These are phyloP conservation scores for Solen grandis DNA, from an alignment of 1,140 invertebrate genomes.

Conservation along the genomic window DNA sequence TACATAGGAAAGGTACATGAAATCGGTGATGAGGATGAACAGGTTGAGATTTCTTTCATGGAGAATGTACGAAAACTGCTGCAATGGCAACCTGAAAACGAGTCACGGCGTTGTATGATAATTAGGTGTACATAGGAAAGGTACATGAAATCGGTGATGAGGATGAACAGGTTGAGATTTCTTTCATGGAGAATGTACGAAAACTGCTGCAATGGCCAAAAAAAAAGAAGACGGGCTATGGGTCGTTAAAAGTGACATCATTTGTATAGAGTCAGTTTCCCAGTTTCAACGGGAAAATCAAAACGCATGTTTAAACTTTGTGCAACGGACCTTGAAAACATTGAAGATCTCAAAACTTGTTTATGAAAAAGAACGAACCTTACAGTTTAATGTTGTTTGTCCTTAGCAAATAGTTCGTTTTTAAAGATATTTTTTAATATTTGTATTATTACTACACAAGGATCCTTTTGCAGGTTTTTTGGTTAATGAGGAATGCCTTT, in stretches of 20 bases:
- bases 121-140: constrained; percentile 17
- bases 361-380: too few species aligned
- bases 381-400: too few species aligned
- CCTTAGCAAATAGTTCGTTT: too few species aligned
- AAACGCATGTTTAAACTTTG: constrained; percentile 13
- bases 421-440: too few species aligned
- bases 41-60: constrained; percentile 40
- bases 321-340: constrained; percentile 30
- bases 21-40: neutral
- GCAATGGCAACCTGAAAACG: constrained; percentile 18
- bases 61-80: constrained; percentile 16
- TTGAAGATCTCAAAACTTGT: constrained; percentile 4
- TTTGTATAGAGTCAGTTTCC: constrained; percentile 11
- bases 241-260: neutral
- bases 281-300: constrained; percentile 14
- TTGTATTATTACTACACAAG: too few species aligned
- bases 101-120: constrained; percentile 31
- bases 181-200: constrained; percentile 36
- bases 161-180: constrained; percentile 17
- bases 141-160: constrained; percentile 7
- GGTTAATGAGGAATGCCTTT: too few species aligned
- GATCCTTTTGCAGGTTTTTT: too few species aligned
- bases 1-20: constrained; percentile 29
- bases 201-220: constrained; percentile 36
- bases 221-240: constrained; percentile 10